Evolutionary conservation across 92 coral and sea anemone species (phyloP).

Genomic region (Zoanthus sansibaricus): DNA sequence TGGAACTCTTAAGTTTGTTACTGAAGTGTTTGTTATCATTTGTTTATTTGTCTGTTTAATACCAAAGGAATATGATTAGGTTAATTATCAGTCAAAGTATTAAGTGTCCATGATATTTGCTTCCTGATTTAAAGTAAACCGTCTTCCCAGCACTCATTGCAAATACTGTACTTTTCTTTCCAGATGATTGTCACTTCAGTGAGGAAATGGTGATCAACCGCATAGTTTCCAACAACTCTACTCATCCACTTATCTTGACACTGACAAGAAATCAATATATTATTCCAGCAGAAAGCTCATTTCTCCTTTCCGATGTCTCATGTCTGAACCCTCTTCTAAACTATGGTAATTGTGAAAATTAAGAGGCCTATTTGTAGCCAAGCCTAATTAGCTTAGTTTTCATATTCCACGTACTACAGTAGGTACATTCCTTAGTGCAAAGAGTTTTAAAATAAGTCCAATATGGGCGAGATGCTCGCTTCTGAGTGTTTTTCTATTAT

Average conservation of each 20-base stretch:
- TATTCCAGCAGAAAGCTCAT: constrained; percentile 73
- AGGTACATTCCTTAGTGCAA: too few relatives aligned
- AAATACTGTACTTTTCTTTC: background rate
- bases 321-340: constrained; percentile 67
- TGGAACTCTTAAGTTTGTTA: too few relatives aligned
- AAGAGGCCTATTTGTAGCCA: background rate
- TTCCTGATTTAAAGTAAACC: background rate
- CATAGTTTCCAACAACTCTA: constrained; percentile 48
- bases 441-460: too few relatives aligned
- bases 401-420: too few relatives aligned
- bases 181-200: constrained; percentile 45
- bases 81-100: too few relatives aligned
- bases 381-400: too few relatives aligned
- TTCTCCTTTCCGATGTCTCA: constrained; percentile 77
- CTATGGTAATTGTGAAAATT: constrained; percentile 49
- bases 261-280: constrained; percentile 67
- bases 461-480: too few relatives aligned
- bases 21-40: too few relatives aligned
- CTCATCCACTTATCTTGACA: constrained; percentile 47
- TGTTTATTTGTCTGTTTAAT: too few relatives aligned
- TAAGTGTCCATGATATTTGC: background rate
- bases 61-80: too few relatives aligned
- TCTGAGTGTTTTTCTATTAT: too few relatives aligned
- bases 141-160: background rate
- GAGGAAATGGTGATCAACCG: constrained; percentile 59